Evolutionary conservation across 2,888 invertebrate species (phyloP), one percentile per base, ranked within the genome.

Genomic region (Molanna angustata): DNA sequence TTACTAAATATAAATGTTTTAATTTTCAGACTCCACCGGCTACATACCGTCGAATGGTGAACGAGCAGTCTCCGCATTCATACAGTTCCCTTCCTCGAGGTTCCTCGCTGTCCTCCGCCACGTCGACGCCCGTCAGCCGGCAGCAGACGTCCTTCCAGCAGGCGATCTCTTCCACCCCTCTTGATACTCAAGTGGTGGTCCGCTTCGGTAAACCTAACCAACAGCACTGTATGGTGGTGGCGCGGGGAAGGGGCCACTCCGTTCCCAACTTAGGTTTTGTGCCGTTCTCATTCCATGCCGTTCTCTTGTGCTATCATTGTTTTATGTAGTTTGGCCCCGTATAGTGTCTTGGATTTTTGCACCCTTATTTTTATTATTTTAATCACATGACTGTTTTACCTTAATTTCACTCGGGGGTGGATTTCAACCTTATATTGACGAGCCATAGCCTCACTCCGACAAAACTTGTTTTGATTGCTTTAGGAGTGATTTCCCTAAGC

Each of bases 231-330:
- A 68, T 69, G 71, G 70, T 70, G 71, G 71, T 69, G 70, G 71
- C 71, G 64, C 70, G 74, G 66, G 74, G 73, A 59, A 82, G 84
- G 76, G 90, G 91, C 74, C 87, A 85, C 67, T 93, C 93, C 66
- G 92, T 93, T 70, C 94, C 94, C 66, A 91, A 92, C 79, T 78
- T 94, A 92, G 93, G 93, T 93, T 72, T 70, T 67, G 66, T 70
- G 47, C 21, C 37, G 44, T 54, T 41, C 18, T 41, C n/a, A n/a
- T n/a, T n/a, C n/a, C n/a, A n/a, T n/a, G n/a, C n/a, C n/a, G n/a
- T n/a, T n/a, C n/a, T n/a, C n/a, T n/a, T n/a, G n/a, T n/a, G n/a
- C n/a, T n/a, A n/a, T n/a, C n/a, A n/a, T n/a, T n/a, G n/a, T n/a
- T n/a, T n/a, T n/a, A n/a, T 47, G 47, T 47, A 47, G 47, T 37